Base-by-base conservation (phyloP, 2,797 vertebrate species). In the Microhierax caerulescens region DNA sequence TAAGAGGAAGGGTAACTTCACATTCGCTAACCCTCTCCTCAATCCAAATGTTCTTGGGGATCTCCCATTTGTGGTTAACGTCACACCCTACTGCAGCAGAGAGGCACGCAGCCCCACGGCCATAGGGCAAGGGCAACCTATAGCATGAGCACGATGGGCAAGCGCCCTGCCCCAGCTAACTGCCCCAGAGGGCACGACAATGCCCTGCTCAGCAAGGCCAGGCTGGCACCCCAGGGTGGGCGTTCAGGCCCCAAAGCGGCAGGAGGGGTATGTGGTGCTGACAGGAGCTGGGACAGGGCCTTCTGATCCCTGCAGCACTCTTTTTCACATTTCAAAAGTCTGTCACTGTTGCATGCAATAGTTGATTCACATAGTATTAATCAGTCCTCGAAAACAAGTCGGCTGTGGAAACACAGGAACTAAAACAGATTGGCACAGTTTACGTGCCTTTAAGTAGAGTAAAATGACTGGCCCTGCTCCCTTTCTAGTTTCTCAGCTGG, bases 71-170 rank as follows among this genome's bases (percentile, higher is more conserved):
- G 15, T 20, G 32, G 14, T 54, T 34, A 18, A 10, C 10, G 8
- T 28, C 20, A 11, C 25, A 59, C n/a, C 19, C 19, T 43, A 14
- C 34, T 54, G 32, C 59, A 85, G 45, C 25, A 20, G 27, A n/a
- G 20, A 25, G 21, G 23, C 19, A 3, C 1, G 1, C 45, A 25
- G 39, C 28, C 11, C 37, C 1, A 0, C 7, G 23, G 57, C 36
- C 10, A 1, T 7, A 23, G 43, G 41, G 24, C 18, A 34, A 4
- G 6, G 41, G 18, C 50, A 34, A 11, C 9, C 18, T 37, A 3
- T 7, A 13, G 9, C 8, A 4, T 2, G 22, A 75, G 25, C n/a
- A 51, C 2, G 1, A 15, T 7, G 11, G 68, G 28, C 27, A 10
- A 73, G 28, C 30, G 21, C 4, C 8, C 17, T 16, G 6, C 39